These are phyloP conservation scores for Cynopterus sphinx DNA, from an alignment of 2,797 vertebrate genomes.

Conservation along the genomic window DNA sequence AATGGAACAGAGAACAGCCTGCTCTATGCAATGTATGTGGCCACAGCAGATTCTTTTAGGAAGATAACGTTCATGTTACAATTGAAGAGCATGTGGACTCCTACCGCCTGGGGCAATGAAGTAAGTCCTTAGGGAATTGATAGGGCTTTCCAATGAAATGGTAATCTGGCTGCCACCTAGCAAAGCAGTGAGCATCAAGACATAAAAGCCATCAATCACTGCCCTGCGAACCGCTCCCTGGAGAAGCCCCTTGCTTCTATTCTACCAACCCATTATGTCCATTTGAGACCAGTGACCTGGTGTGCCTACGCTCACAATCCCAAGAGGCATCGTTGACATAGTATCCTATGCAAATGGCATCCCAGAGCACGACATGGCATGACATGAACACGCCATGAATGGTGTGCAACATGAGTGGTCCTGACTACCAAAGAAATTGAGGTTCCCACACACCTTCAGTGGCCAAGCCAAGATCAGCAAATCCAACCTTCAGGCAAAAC, in stretches of 20 bases:
- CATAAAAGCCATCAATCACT: not conserved
- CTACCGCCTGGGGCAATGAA: not conserved
- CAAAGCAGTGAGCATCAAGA: not conserved
- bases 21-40: not conserved
- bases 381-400: not conserved
- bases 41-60: slow-evolving; percentile 37
- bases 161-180: not conserved
- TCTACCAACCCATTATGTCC: not conserved
- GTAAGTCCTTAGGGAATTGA: not conserved
- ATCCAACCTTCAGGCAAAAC: not conserved
- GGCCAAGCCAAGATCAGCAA: not conserved
- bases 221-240: not conserved
- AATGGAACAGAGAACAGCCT: slow-evolving; percentile 32
- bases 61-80: not conserved
- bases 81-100: not conserved
- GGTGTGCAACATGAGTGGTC: not conserved
- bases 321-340: not conserved
- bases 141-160: not conserved
- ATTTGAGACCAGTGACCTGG: not conserved
- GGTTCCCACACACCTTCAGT: not conserved
- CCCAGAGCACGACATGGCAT: not conserved
- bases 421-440: not conserved
- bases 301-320: not conserved
- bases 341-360: not conserved
- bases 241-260: not conserved